Conservation (phyloP, 2,113 vertebrate species). For the Rhinolophus ferrumequinum region DNA sequence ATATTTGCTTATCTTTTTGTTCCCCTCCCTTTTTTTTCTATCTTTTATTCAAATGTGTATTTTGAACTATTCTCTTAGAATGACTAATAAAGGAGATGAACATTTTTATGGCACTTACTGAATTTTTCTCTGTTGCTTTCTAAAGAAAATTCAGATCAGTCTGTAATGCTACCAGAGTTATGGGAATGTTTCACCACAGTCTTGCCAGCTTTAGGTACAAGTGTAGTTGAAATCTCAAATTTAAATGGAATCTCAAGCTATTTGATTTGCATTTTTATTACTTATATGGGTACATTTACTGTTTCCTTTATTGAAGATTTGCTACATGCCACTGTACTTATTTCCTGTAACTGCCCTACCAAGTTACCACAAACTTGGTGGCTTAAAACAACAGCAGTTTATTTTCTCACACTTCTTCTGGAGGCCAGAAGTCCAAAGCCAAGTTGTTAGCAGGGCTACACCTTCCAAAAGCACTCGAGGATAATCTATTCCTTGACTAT, state of each 20-base stretch:
- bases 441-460: not conserved
- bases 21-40: not conserved
- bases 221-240: not conserved
- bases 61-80: not conserved
- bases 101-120: not conserved
- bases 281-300: not conserved
- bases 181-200: not conserved
- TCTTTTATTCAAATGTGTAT: not conserved
- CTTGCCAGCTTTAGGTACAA: not conserved
- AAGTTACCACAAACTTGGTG: not conserved
- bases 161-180: not conserved
- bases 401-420: not conserved
- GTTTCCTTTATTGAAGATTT: not conserved
- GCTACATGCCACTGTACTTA: not conserved
- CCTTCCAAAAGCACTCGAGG: not conserved
- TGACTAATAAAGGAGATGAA: not conserved
- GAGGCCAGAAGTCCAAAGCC: not conserved
- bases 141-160: not conserved
- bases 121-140: not conserved
- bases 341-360: not conserved
- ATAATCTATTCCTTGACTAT: not conserved
- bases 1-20: not conserved
- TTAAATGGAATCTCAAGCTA: not conserved
- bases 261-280: not conserved
- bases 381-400: not conserved